Percentiles rank a stretch among this genome's conserved stretches.
phyloP scores from a whole-genome alignment of 2,797 vertebrate genomes.

The Pteronotus mesoamericanus region DNA sequence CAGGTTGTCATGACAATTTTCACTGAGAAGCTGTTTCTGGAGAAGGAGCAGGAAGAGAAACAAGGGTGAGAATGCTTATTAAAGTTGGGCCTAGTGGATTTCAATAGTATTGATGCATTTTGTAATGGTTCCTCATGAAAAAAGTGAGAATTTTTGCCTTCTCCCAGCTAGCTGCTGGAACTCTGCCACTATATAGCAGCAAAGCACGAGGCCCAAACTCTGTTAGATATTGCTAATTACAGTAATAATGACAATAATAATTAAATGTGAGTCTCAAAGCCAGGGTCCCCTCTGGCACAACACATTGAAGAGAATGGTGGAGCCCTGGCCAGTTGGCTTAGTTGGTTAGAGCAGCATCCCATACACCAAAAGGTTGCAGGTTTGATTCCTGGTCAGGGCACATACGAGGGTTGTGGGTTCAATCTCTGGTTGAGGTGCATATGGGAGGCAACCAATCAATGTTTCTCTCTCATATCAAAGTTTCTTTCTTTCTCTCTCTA shows the following conservation, averaged over 20 bases:
- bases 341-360: neutral
- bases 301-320: neutral
- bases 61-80: neutral
- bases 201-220: neutral
- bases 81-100: neutral
- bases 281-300: neutral
- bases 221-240: neutral
- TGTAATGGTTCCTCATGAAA: neutral
- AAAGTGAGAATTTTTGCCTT: neutral
- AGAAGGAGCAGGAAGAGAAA: conserved; percentile 10
- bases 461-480: neutral
- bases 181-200: neutral
- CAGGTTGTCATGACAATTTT: conserved; percentile 72
- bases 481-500: neutral
- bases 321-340: neutral
- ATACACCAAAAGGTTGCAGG: neutral
- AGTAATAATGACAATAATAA: neutral
- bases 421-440: fast-evolving
- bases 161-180: neutral
- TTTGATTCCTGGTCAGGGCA: neutral
- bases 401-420: neutral
- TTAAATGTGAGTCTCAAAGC: neutral
- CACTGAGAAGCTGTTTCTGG: conserved; percentile 42
- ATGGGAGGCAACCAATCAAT: neutral
- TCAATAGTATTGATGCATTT: neutral